Evolutionary conservation across 2,113 vertebrate genomes (phyloP), one percentile per base, ranked within the genome.

Genomic region (Odontesthes bonariensis): DNA sequence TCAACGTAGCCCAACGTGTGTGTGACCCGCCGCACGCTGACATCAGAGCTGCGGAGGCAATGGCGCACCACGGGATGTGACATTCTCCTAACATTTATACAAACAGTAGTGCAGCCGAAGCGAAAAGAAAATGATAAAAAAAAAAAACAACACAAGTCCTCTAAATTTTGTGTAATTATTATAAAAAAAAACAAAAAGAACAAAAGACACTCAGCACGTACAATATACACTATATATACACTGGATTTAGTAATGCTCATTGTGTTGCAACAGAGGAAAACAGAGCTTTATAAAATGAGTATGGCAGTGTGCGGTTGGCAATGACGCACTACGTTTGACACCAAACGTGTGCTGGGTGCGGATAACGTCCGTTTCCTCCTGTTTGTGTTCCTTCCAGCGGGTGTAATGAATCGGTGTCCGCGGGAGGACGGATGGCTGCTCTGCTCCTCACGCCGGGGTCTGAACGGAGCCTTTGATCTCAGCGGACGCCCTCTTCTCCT

Each of bases 401-500:
- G 69, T 84, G 74, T 84, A 58, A 83, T 73, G 75, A 72, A 85
- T 82, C 38, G 49, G 61, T 71, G 77, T 86, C 78, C 69, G 0
- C 27, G 32, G 73, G 56, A 46, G 38, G 58, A 74, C 63, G 68
- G 81, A 70, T 60, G 63, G 27, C 35, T 4, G 51, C 31, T 62
- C 67, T 3, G 9, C 69, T 66, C 77, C 86, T 95, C 90, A 95
- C 3, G 92, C 93, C 12, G 91, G 86, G 75, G 83, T 92, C 79
- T 94, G 96, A 91, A 92, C 91, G 54, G 94, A 94, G 77, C 94
- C 95, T 84, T 95, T 98, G 93, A 96, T 95, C 91, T 98, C 97
- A 32, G 93, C 89, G 1, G 96, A 96, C 72, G 75, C 94, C 88
- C 96, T 96, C 79, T 97, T 98, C 76, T 97, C 96, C 89, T 97